Evolutionary conservation across 2,113 vertebrate genomes (phyloP).

Genomic region (Oenanthe oenanthe): DNA sequence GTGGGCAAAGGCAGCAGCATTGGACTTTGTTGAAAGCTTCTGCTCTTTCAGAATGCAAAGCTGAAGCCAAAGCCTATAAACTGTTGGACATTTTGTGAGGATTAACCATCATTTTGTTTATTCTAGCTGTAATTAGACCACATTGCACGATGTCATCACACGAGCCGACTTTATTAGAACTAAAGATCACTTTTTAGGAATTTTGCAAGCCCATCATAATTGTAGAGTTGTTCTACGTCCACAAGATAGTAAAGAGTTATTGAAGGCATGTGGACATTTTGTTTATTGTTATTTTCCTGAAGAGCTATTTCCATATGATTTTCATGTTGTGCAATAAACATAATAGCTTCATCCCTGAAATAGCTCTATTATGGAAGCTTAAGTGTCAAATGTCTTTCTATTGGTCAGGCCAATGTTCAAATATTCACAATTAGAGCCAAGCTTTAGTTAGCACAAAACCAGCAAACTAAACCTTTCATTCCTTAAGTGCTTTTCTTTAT

Average conservation of each 20-base stretch:
- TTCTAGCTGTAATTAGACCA: constrained; percentile 25
- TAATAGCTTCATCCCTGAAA: not conserved
- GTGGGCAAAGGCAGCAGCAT: not conserved
- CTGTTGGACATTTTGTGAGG: not conserved
- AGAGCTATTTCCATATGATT: not conserved
- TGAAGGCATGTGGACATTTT: not conserved
- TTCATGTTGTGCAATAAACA: not conserved
- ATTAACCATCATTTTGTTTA: constrained; percentile 28
- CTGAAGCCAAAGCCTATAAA: constrained; percentile 43
- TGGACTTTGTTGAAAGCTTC: constrained; percentile 12
- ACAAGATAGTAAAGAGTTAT: not conserved
- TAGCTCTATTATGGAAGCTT: not conserved
- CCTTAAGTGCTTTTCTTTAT: constrained; percentile 40
- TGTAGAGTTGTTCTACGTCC: not conserved
- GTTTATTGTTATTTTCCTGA: not conserved
- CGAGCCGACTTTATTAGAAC: not conserved
- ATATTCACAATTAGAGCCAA: not conserved
- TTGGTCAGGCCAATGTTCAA: not conserved
- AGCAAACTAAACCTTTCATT: not conserved
- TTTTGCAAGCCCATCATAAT: not conserved
- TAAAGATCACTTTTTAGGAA: not conserved
- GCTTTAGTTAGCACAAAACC: not conserved
- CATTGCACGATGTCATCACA: not conserved
- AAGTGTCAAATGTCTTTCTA: not conserved
- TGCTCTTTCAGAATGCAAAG: constrained; percentile 41